phyloP scores from a whole-genome alignment of 2,113 vertebrate genomes.

The Poeciliopsis occidentalis region DNA sequence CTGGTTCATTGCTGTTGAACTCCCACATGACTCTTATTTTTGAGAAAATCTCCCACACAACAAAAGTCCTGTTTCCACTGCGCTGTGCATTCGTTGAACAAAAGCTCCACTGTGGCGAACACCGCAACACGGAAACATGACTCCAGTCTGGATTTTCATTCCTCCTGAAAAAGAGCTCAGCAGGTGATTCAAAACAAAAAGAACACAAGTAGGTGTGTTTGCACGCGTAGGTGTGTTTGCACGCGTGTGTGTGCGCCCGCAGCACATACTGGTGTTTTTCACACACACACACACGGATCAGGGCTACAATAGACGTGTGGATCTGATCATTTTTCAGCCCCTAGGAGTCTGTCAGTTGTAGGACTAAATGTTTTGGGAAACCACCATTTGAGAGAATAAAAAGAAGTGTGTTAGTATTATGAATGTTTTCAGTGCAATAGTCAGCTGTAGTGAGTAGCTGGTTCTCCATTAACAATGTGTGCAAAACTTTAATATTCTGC shows the following conservation, averaged over 20 bases:
- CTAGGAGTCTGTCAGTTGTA: slow-evolving; percentile 34
- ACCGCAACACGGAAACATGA: slow-evolving; percentile 38
- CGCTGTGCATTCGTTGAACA: slow-evolving; percentile 18
- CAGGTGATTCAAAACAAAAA: slow-evolving; percentile 33
- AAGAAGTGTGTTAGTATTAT: slow-evolving; percentile 36
- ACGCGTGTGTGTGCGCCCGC: not conserved
- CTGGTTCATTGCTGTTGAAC: not conserved
- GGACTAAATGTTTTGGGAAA: slow-evolving; percentile 58
- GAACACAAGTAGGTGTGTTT: slow-evolving; percentile 17
- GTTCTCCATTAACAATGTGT: too few relatives aligned
- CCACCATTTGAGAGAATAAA: slow-evolving; percentile 34
- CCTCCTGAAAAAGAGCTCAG: slow-evolving; percentile 44
- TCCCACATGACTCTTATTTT: not conserved
- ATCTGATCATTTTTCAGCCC: slow-evolving; percentile 51
- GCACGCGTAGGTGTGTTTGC: not conserved
- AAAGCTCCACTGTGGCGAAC: slow-evolving; percentile 23
- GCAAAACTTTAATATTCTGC: too few relatives aligned
- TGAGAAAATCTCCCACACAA: slow-evolving; percentile 24
- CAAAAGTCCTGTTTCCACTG: not conserved
- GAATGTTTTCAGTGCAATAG: slow-evolving; percentile 42
- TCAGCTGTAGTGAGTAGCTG: slow-evolving; percentile 30
- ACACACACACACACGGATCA: not conserved
- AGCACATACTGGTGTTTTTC: slow-evolving; percentile 7
- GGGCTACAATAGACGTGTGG: slow-evolving; percentile 1
- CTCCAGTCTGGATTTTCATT: slow-evolving; percentile 23